Percentiles rank a stretch among this genome's conserved stretches.
Conservation (phyloP, 2,113 vertebrate species). For the Boleophthalmus pectinirostris region DNA sequence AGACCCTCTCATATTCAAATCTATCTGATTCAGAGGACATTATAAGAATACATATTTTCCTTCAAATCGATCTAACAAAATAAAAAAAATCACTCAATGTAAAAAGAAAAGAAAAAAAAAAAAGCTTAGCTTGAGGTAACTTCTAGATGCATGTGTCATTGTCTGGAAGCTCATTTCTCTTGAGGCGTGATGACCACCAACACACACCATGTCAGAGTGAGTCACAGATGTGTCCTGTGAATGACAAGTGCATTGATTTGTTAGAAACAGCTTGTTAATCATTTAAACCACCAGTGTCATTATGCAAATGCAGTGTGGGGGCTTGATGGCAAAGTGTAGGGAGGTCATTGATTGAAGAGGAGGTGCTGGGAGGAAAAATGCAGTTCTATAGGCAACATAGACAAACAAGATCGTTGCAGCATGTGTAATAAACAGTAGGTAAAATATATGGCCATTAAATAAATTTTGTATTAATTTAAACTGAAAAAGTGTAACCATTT, state of each 20-base stretch:
- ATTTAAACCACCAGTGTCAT: slow-evolving; percentile 58
- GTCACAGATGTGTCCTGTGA: slow-evolving; percentile 29
- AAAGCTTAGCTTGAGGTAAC: slow-evolving; percentile 23
- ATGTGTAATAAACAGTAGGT: background rate
- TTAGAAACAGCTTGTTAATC: slow-evolving; percentile 17
- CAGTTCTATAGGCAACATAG: background rate
- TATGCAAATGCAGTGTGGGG: slow-evolving; percentile 66
- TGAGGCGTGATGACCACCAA: slow-evolving; percentile 28
- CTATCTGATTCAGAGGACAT: too few species aligned
- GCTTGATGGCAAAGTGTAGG: slow-evolving; percentile 52
- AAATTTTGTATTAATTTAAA: too few species aligned
- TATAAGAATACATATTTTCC: background rate
- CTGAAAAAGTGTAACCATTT: too few species aligned
- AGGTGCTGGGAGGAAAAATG: slow-evolving; percentile 2
- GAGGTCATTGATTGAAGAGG: slow-evolving; percentile 60
- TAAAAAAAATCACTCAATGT: slow-evolving; percentile 3
- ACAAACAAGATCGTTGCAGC: background rate
- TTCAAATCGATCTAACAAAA: slow-evolving; percentile 12
- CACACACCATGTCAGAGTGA: slow-evolving; percentile 53
- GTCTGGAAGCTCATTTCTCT: slow-evolving; percentile 13
- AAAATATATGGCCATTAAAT: background rate
- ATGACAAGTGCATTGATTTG: background rate
- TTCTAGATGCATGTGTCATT: slow-evolving; percentile 20
- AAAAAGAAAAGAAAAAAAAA: slow-evolving; percentile 1
- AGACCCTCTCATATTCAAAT: too few species aligned